phyloP scores from a whole-genome alignment of 2,888 invertebrate genomes.

The Lepetodrilus schrolli region DNA sequence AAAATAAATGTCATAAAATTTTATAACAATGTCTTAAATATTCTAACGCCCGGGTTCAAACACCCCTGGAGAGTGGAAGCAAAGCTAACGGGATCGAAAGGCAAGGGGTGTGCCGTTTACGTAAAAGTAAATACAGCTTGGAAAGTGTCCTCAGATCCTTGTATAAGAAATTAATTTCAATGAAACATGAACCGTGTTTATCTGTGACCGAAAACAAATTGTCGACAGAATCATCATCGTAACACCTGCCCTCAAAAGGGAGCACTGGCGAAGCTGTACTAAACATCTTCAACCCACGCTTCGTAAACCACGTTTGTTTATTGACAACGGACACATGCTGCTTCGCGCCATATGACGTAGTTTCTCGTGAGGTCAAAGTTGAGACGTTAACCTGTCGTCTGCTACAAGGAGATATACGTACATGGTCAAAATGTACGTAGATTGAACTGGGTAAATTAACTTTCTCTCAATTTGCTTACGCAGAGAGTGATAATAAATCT shows the following conservation, averaged over 20 bases:
- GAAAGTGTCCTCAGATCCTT: not conserved
- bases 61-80: not conserved
- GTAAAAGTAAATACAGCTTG: not conserved
- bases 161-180: not conserved
- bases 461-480: slow-evolving; percentile 1
- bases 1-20: not conserved
- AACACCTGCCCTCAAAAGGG: slow-evolving; percentile 34
- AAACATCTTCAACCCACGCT: slow-evolving; percentile 11
- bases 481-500: not conserved
- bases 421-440: slow-evolving; percentile 8
- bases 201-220: not conserved
- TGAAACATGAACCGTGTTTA: not conserved
- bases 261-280: slow-evolving; percentile 1
- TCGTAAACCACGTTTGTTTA: slow-evolving; percentile 30
- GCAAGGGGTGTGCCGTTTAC: not conserved
- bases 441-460: slow-evolving; percentile 4
- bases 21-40: not conserved
- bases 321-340: slow-evolving; percentile 38
- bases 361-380: slow-evolving; percentile 56
- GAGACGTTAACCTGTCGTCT: slow-evolving; percentile 52
- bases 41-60: not conserved
- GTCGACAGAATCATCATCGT: not conserved
- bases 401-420: slow-evolving; percentile 35
- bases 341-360: slow-evolving; percentile 66
- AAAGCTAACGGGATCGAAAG: slow-evolving; percentile 17